Conservation (phyloP, 2,888 invertebrate species). For the Nebria salina region DNA sequence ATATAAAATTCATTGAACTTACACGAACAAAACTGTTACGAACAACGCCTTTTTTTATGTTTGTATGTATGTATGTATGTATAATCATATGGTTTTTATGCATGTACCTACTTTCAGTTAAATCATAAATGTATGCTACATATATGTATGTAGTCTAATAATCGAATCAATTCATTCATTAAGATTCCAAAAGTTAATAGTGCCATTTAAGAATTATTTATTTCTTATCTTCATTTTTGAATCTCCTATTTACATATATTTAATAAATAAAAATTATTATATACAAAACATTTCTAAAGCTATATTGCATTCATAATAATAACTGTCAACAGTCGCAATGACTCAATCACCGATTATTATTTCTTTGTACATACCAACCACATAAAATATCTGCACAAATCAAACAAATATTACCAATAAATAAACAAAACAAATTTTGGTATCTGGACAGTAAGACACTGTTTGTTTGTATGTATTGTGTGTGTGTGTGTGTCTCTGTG, state of each 20-base stretch:
- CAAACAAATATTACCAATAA: too few relatives aligned
- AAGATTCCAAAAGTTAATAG: constrained; percentile 39
- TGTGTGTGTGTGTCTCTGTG: too few relatives aligned
- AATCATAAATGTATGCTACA: too few relatives aligned
- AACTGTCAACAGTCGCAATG: constrained; percentile 36
- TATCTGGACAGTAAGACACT: too few relatives aligned
- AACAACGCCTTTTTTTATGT: constrained; percentile 31
- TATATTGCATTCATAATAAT: constrained; percentile 42
- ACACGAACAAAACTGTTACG: constrained; percentile 33
- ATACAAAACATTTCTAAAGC: constrained; percentile 45
- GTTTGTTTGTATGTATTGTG: too few relatives aligned
- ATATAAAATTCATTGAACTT: too few relatives aligned
- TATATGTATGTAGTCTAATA: too few relatives aligned
- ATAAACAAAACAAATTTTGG: not conserved
- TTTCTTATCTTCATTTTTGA: constrained; percentile 22
- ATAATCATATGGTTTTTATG: too few relatives aligned
- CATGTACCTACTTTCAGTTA: too few relatives aligned
- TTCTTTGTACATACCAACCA: too few relatives aligned
- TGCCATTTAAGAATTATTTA: constrained; percentile 26
- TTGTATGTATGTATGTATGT: constrained; percentile 8
- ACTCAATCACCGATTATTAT: too few relatives aligned
- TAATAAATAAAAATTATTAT: constrained; percentile 47
- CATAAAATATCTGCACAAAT: too few relatives aligned
- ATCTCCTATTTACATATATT: constrained; percentile 45
- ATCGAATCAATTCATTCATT: not conserved